phyloP scores from a whole-genome alignment of 2,113 vertebrate genomes.

The Sula dactylatra region DNA sequence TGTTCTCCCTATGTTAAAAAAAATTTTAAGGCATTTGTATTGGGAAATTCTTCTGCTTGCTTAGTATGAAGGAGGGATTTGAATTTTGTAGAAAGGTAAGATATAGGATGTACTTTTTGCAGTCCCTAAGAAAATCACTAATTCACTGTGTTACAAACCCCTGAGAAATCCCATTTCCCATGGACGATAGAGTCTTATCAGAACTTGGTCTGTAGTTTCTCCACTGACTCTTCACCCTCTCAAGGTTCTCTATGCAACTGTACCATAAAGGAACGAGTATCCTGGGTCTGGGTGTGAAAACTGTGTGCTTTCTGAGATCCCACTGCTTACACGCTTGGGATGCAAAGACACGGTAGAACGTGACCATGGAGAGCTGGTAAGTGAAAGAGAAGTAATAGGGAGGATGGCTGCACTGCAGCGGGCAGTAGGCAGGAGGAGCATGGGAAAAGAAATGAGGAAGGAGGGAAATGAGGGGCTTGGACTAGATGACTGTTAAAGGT shows the following conservation, averaged over 20 bases:
- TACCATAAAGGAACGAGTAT: not conserved
- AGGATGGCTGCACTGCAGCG: not conserved
- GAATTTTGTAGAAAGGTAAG: not conserved
- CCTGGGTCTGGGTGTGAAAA: not conserved
- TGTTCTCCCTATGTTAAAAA: not conserved
- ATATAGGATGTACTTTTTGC: not conserved
- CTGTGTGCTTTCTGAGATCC: not conserved
- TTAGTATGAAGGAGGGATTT: not conserved
- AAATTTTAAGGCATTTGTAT: not conserved
- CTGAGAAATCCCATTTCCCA: not conserved
- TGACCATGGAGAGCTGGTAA: not conserved
- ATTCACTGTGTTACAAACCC: not conserved
- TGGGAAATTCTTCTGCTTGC: not conserved
- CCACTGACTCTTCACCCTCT: not conserved
- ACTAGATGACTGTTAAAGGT: not conserved
- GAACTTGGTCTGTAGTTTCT: not conserved
- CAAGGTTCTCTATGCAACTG: not conserved
- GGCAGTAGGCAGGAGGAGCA: not conserved
- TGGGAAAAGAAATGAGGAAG: not conserved
- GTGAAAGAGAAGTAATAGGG: not conserved
- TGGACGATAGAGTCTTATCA: not conserved
- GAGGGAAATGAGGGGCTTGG: not conserved
- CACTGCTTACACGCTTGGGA: not conserved
- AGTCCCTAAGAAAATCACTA: not conserved
- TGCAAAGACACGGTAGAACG: not conserved